phyloP scores from a whole-genome alignment of 2,797 vertebrate species.

The Schizopygopsis pylzovi region DNA sequence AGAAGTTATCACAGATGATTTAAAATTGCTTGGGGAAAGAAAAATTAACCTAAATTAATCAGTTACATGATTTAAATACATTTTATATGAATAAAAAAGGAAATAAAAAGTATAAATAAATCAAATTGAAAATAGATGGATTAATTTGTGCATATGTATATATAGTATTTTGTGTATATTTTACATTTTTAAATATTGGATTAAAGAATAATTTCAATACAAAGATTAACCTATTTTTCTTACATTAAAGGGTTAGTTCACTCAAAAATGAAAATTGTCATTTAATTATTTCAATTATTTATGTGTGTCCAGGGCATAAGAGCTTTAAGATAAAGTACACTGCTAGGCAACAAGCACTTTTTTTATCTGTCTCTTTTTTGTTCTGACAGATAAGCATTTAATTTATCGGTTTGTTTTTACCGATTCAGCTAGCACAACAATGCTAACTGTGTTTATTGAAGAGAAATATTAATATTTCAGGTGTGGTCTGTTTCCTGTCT shows the following conservation, averaged over 20 bases:
- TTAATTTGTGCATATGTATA: not conserved
- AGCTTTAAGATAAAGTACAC: constrained; percentile 59
- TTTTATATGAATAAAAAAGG: not conserved
- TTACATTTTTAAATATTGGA: not conserved
- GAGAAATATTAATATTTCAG: not conserved
- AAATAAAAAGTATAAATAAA: not conserved
- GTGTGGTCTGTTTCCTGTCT: not conserved
- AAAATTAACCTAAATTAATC: not conserved
- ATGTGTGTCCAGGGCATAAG: not conserved
- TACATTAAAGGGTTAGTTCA: not conserved
- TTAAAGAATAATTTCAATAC: not conserved
- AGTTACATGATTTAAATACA: not conserved
- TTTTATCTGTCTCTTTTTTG: not conserved
- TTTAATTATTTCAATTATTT: too few relatives aligned
- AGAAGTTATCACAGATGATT: not conserved
- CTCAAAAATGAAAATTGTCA: too few relatives aligned
- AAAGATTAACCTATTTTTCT: not conserved
- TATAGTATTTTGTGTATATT: not conserved
- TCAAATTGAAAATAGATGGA: not conserved
- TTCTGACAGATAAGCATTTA: not conserved
- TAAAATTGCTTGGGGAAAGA: not conserved
- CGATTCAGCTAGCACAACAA: not conserved
- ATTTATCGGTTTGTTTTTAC: constrained; percentile 19
- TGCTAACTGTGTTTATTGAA: not conserved
- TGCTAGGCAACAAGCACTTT: constrained; percentile 62